Evolutionary conservation across 2,888 invertebrate genomes (phyloP).

Genomic region (Crematogaster levior): DNA sequence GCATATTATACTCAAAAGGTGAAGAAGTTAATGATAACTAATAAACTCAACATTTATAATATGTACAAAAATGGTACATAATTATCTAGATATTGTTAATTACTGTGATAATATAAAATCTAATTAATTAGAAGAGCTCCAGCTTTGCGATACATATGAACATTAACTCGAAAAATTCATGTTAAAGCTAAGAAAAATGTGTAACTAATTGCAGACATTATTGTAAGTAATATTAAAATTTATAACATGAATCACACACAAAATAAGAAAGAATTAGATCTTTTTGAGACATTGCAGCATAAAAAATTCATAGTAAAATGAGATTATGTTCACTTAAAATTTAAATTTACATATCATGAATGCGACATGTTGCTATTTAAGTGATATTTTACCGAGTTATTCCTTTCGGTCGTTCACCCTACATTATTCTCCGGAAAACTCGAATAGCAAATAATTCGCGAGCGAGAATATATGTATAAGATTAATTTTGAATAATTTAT

Average conservation of each 20-base stretch:
- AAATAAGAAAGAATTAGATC: background rate
- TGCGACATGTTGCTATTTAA: background rate
- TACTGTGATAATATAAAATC: too few species aligned
- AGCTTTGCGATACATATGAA: too few species aligned
- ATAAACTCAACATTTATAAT: too few species aligned
- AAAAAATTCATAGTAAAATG: conserved; percentile 9
- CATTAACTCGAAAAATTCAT: background rate
- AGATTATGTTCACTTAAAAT: background rate
- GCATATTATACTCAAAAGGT: too few species aligned
- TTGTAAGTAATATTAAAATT: background rate
- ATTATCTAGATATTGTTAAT: too few species aligned
- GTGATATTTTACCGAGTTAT: conserved; percentile 3
- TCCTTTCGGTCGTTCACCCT: conserved; percentile 6
- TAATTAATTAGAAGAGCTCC: too few species aligned
- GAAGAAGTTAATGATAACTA: too few species aligned
- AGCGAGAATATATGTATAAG: too few species aligned
- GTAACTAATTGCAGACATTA: background rate
- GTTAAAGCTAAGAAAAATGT: background rate
- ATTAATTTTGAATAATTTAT: too few species aligned
- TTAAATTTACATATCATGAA: conserved; percentile 14
- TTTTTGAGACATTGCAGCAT: background rate
- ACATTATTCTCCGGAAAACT: conserved; percentile 65
- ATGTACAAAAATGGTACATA: too few species aligned
- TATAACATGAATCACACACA: background rate
- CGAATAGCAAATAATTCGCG: conserved; percentile 67